Base-by-base conservation (phyloP, 1,140 invertebrate genomes). In the Diprion similis region DNA sequence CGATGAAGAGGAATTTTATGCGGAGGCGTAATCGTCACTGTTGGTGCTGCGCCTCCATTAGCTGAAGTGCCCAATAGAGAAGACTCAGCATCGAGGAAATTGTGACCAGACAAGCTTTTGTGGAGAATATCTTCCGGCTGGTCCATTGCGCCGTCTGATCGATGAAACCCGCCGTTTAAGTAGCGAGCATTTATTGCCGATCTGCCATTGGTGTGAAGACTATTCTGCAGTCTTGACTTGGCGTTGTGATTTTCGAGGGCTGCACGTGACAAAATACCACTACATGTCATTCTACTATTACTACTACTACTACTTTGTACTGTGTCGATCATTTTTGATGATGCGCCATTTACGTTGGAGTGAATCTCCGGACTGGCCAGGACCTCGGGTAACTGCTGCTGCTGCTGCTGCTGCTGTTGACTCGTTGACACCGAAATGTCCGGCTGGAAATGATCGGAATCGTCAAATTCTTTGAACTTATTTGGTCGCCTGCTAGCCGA, bases 21-120 rank as follows among this genome's bases (percentile, higher is more conserved):
- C 8, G 88, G 86, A 0, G 90, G 90, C n/a, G 89, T 90, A n/a
- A 85, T 82, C 48, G 81, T 87, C 7, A 86, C 85, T 46, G 86
- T 86, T 0, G 88, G 87, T 0, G 85, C 51, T 37, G 24, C 2
- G 24, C 24, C 24, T 6, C 24, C 24, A 37, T 37, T 37, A 37
- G 24, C 24, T 37, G 24, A 37, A 37, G 2, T 37, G 24, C 24
- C 24, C 24, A 37, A 37, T 37, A 37, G 24, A 37, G 24, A 37
- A 37, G 24, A 37, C 24, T 37, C 24, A 17, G 51, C 11, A 6
- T 59, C 51, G n/a, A 13, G 11, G 51, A 59, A 59, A 59, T 59
- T 59, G 51, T 59, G 51, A 17, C 51, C 51, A 8, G 51, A 59
- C 11, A 17, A 59, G 11, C 11, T 59, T 17, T 59, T 59, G 3